These are phyloP conservation scores for Ashinkailepas kermadecensis DNA, from an alignment of 2,888 invertebrate species.

Conservation along the genomic window DNA sequence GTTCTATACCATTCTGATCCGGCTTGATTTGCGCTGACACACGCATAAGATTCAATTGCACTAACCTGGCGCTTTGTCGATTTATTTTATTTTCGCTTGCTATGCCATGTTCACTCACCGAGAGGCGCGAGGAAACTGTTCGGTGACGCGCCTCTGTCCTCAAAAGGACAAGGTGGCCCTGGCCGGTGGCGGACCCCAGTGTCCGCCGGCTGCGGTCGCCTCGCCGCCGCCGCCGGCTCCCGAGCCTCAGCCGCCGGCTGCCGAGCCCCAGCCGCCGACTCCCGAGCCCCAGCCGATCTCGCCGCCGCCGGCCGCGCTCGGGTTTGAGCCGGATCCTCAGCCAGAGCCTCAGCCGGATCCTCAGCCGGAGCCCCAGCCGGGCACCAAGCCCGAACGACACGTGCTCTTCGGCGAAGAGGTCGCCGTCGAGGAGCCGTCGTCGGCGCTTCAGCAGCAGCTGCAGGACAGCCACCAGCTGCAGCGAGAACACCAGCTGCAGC, in stretches of 20 bases:
- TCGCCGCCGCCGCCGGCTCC: not conserved
- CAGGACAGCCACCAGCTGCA: too few relatives aligned
- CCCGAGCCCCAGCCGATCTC: not conserved
- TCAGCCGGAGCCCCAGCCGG: not conserved
- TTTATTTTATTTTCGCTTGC: not conserved
- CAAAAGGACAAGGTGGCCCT: not conserved
- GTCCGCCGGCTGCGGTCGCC: not conserved
- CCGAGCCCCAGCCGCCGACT: not conserved
- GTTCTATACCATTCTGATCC: too few relatives aligned
- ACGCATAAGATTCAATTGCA: too few relatives aligned
- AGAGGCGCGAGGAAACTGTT: not conserved
- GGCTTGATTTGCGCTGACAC: too few relatives aligned
- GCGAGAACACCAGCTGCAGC: not conserved
- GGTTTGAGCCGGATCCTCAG: not conserved
- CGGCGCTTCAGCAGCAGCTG: too few relatives aligned
- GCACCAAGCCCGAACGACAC: not conserved
- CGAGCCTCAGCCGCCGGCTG: not conserved
- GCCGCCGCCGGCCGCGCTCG: conserved; percentile 4
- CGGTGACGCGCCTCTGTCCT: not conserved
- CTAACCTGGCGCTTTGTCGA: not conserved
- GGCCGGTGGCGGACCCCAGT: not conserved
- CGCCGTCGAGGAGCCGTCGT: not conserved
- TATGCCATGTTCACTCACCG: not conserved
- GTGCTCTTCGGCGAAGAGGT: conserved; percentile 17
- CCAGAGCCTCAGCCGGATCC: not conserved